Conservation (phyloP, 2,797 vertebrate genomes). For the Enteromius viviparus region DNA sequence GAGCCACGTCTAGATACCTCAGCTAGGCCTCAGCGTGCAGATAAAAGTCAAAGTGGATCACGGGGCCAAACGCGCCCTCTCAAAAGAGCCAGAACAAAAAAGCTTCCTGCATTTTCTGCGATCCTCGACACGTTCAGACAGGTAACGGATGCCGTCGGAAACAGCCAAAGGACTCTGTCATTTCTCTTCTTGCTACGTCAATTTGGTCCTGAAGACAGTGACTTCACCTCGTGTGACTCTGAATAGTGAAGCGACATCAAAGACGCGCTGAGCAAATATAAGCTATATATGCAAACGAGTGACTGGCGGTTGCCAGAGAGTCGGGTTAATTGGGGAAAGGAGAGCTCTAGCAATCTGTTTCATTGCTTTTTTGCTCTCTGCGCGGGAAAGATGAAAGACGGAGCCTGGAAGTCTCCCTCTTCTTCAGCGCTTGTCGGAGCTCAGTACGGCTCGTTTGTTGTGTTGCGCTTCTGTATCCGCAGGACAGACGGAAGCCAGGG, state of each 20-base stretch:
- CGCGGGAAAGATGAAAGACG: constrained; percentile 23
- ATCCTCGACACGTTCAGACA: constrained; percentile 57
- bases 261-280: constrained; percentile 31
- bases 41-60: constrained; percentile 29
- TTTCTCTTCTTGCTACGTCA: constrained; percentile 44
- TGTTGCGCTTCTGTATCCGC: background rate
- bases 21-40: background rate
- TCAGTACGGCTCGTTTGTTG: constrained; percentile 22
- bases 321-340: constrained; percentile 50
- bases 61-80: constrained; percentile 23
- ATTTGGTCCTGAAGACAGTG: constrained; percentile 51
- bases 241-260: constrained; percentile 49
- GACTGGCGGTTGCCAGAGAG: constrained; percentile 34
- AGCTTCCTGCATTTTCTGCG: constrained; percentile 48
- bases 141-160: constrained; percentile 21
- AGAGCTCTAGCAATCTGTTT: constrained; percentile 31
- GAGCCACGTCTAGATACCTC: constrained; percentile 21
- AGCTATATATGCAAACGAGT: constrained; percentile 51
- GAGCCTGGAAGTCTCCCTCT: constrained; percentile 12
- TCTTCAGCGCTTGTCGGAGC: constrained; percentile 16
- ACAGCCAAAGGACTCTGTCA: constrained; percentile 27
- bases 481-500: constrained; percentile 24
- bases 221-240: constrained; percentile 36
- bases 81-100: constrained; percentile 52
- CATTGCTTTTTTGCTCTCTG: constrained; percentile 11